These are phyloP conservation scores for Ectropis crepuscularia DNA, from an alignment of 2,888 invertebrate genomes.

Conservation along the genomic window DNA sequence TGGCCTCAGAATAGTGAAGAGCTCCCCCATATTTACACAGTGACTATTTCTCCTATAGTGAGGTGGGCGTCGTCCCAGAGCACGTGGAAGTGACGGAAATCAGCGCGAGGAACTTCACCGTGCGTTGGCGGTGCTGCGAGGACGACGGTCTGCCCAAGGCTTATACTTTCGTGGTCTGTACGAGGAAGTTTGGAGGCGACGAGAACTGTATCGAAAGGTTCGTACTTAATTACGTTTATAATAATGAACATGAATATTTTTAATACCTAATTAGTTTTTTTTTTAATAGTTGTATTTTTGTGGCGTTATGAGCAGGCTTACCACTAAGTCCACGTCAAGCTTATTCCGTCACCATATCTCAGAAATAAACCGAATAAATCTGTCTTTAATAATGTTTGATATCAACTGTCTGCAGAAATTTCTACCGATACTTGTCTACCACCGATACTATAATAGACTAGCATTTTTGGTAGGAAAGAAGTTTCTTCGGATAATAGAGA, in stretches of 20 bases:
- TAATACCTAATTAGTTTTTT: too few relatives aligned
- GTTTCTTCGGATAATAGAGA: too few relatives aligned
- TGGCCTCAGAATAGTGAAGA: background rate
- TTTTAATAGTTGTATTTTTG: too few relatives aligned
- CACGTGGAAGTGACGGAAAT: constrained; percentile 59
- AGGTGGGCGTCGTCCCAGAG: constrained; percentile 49
- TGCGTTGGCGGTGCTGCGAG: constrained; percentile 70
- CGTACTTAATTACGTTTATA: constrained; percentile 5
- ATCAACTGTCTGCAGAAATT: too few relatives aligned
- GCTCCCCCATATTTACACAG: constrained; percentile 5
- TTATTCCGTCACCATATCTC: too few relatives aligned
- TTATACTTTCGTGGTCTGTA: constrained; percentile 64
- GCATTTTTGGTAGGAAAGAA: too few relatives aligned
- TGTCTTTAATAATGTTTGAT: too few relatives aligned
- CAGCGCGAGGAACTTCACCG: constrained; percentile 55
- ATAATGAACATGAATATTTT: background rate
- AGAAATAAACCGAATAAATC: too few relatives aligned
- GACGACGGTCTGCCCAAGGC: constrained; percentile 42
- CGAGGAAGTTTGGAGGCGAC: constrained; percentile 49
- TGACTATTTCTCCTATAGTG: constrained; percentile 43
- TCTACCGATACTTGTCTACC: too few relatives aligned
- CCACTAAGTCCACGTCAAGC: too few relatives aligned
- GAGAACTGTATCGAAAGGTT: constrained; percentile 68
- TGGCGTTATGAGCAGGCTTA: too few relatives aligned
- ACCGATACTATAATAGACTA: too few relatives aligned